Evolutionary conservation across 2,113 vertebrate genomes (phyloP), one percentile per base, ranked within the genome.

Genomic region (Calidris pygmaea): DNA sequence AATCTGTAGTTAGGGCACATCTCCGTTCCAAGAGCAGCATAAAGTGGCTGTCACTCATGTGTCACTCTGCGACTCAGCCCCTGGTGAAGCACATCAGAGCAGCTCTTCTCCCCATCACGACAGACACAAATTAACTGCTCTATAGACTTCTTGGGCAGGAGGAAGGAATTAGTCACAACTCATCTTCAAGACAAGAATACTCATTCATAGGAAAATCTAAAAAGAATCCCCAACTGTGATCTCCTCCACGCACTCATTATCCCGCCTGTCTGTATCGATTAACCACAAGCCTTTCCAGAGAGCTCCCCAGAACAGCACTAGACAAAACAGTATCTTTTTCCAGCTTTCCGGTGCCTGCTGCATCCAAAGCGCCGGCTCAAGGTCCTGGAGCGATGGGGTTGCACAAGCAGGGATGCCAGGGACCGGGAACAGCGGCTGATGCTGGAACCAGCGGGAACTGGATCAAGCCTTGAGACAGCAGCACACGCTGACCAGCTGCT

Each of bases 271-370:
- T 45, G 63, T 87, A 95, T 87, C 7, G 3, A 94, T 92, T 56
- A 89, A 94, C 90, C 86, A 89, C 92, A 76, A 78, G 68, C 0
- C 1, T 92, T 96, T 96, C 39, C 94, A 95, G 93, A 71, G 92
- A 55, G 82, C 72, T 96, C 75, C 91, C 87, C 93, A n/a, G 85
- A 34, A 76, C 76, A 89, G 88, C 91, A 72, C 58, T 14, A 73
- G 76, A 95, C 95, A 92, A 88, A 94, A 89, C 94, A 93, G 88
- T 23, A 90, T 43, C 39, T 90, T 96, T 94, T 90, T 50, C 93
- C 96, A 85, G 76, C 52, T 87, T 90, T 78, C 85, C 2, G 0
- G 60, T 39, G 76, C 0, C 1, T 92, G 68, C 93, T 77, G 79
- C 93, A 90, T 86, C 96, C 95, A 34, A 55, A 94, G 72, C 3